Base-by-base conservation (phyloP, 2,888 invertebrate species). In the Hypolimnas misippus region DNA sequence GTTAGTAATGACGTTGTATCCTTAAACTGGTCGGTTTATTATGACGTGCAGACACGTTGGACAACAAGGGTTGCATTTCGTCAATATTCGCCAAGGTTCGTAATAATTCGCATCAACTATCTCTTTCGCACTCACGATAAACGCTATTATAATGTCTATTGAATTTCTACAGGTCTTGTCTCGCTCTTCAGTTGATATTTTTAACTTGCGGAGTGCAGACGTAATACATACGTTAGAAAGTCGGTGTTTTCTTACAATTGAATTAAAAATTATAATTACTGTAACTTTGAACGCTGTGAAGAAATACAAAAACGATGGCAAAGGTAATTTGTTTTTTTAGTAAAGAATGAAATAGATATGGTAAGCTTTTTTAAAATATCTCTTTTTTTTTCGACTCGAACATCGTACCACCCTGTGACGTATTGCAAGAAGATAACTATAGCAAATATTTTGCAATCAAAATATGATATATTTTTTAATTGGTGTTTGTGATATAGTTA, bases 111-210 rank as follows among this genome's bases (percentile, higher is more conserved):
- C 54, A 62, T 71, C 6, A 35, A 57, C 58, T 31, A 2, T 83
- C 86, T 71, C 76, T 46, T 57, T 87, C 75, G 40, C 77, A 73
- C 87, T 62, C 57, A 61, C 60, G 58, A 54, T 54, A 68, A 67
- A 60, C 59, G 62, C 73, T 69, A 75, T 76, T 73, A 63, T 72
- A 73, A 75, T 75, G 77, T 75, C 79, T 88, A 89, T 90, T 83
- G 89, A 88, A 88, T 89, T 89, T 89, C 81, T 79, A 70, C 71
- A 74, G 73, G 68, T 68, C 72, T 73, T 67, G 68, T 74, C 73
- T 73, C 72, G 51, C 71, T 72, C 73, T 63, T 75, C 86, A 90
- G 91, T 91, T 79, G 76, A 74, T 89, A 89, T 86, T 89, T 90
- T 79, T 88, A 86, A 75, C 81, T 76, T 73, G 77, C 66, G 64